Conservation (phyloP, 2,888 invertebrate genomes). For the Oxystoma pomonae region DNA sequence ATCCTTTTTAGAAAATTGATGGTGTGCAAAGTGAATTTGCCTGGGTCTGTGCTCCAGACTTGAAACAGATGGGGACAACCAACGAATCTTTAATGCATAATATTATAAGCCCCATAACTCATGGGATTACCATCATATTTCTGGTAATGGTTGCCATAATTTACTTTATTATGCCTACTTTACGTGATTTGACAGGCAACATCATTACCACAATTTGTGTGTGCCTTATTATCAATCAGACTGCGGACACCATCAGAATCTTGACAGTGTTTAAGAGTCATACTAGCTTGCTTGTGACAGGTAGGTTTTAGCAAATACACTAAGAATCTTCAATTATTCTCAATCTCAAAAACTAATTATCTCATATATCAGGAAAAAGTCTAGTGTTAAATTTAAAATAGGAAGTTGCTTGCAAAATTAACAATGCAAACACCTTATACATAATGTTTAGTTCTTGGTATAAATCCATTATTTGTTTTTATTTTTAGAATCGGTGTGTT, state of each 20-base stretch:
- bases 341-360: slow-evolving; percentile 9
- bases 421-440: too few relatives aligned
- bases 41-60: slow-evolving; percentile 68
- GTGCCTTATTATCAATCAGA: slow-evolving; percentile 72
- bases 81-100: slow-evolving; percentile 70
- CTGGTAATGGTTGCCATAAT: slow-evolving; percentile 70
- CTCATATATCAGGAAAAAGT: too few relatives aligned
- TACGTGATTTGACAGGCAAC: slow-evolving; percentile 78
- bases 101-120: slow-evolving; percentile 72
- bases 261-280: slow-evolving; percentile 79
- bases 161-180: slow-evolving; percentile 78
- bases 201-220: slow-evolving; percentile 78
- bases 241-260: slow-evolving; percentile 72
- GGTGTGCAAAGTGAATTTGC: slow-evolving; percentile 64
- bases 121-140: slow-evolving; percentile 67
- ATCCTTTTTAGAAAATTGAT: slow-evolving; percentile 48
- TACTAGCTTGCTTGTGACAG: slow-evolving; percentile 74
- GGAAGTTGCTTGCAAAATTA: too few relatives aligned
- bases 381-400: too few relatives aligned
- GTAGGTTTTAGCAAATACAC: too few relatives aligned
- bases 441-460: too few relatives aligned
- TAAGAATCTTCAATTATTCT: too few relatives aligned
- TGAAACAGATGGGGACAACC: slow-evolving; percentile 65
- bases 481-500: slow-evolving; percentile 70
- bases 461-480: not conserved